Evolutionary conservation across 2,888 invertebrate genomes (phyloP), one percentile per base, ranked within the genome.

Genomic region (Cabera pusaria): DNA sequence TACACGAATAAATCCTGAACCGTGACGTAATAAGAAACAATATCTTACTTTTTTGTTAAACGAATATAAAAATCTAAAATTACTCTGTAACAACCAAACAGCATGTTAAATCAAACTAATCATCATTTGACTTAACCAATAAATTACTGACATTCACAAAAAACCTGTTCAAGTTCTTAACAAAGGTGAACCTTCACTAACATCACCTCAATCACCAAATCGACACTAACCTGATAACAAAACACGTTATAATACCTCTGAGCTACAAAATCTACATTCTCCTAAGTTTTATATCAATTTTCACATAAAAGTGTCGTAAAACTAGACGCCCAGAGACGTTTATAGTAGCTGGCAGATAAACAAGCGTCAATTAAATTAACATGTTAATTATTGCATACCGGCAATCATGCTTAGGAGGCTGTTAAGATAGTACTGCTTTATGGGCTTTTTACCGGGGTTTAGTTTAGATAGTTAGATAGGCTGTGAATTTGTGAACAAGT

Each of bases 281-380:
- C 14, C 43, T 28, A 40, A 25, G 40, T 35, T 31, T 26, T 39
- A 34, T 38, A 42, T 36, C 31, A 42, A 26, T 21, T 31, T 42
- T 51, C 52, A 44, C 35, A 42, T 42, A 48, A 47, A 43, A 31
- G 8, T 35, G 12, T 50, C 52, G 41, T 72, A 68, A 70, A 71
- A 55, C 44, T 36, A 46, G 41, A 42, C 53, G 56, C 52, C 44
- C n/a, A n/a, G 37, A 33, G 45, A 17, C 51, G 59, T 64, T 65
- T 68, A 65, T 69, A 52, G 66, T 62, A 63, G 62, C 69, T 45
- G 58, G 56, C 62, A 64, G 71, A 74, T 72, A 66, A 69, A 64
- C 60, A 54, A 54, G 31, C 53, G 49, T 63, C 65, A 73, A 74
- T 80, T 70, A 74, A 68, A 69, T 67, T 75, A 74, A 49, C 42